Percentiles rank a stretch among this genome's conserved stretches.
Evolutionary conservation across 2,797 vertebrate genomes (phyloP).

Genomic region (Molossus molossus): DNA sequence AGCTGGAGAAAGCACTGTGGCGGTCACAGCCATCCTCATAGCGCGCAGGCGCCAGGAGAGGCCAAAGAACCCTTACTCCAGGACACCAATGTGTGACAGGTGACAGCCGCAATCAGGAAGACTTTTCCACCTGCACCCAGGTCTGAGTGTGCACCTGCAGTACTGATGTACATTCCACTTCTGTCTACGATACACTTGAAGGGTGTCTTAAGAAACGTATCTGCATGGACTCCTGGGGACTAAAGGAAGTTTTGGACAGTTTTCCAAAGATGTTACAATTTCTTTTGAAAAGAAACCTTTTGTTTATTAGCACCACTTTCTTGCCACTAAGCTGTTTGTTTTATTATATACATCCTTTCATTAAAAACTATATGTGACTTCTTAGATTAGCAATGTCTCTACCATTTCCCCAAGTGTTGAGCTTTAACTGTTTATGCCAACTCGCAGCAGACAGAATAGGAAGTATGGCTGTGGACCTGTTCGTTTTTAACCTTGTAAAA

Average conservation of each 20-base stretch:
- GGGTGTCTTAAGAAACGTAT: constrained; percentile 85
- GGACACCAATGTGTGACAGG: constrained; percentile 94
- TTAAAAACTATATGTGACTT: constrained; percentile 83
- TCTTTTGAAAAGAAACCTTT: constrained; percentile 86
- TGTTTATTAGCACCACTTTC: constrained; percentile 87
- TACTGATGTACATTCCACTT: constrained; percentile 88
- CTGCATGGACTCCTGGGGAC: constrained; percentile 90
- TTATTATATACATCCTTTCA: constrained; percentile 84
- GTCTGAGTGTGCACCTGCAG: constrained; percentile 83
- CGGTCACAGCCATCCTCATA: constrained; percentile 92
- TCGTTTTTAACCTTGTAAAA: constrained; percentile 84
- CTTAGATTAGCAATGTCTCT: constrained; percentile 87
- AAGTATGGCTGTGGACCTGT: constrained; percentile 81
- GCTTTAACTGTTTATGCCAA: constrained; percentile 87
- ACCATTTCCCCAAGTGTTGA: constrained; percentile 89
- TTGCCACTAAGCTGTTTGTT: constrained; percentile 89
- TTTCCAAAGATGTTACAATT: constrained; percentile 91
- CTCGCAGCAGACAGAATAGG: constrained; percentile 85
- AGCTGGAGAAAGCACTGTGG: constrained; percentile 94
- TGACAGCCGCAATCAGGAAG: constrained; percentile 86
- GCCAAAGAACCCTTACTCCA: constrained; percentile 95
- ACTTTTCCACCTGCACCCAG: constrained; percentile 73
- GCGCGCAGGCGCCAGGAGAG: constrained; percentile 92
- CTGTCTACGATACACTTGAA: constrained; percentile 84
- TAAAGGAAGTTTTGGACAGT: constrained; percentile 84